These are phyloP conservation scores for Drosophila limbata DNA, from an alignment of 2,888 invertebrate genomes.

Conservation along the genomic window DNA sequence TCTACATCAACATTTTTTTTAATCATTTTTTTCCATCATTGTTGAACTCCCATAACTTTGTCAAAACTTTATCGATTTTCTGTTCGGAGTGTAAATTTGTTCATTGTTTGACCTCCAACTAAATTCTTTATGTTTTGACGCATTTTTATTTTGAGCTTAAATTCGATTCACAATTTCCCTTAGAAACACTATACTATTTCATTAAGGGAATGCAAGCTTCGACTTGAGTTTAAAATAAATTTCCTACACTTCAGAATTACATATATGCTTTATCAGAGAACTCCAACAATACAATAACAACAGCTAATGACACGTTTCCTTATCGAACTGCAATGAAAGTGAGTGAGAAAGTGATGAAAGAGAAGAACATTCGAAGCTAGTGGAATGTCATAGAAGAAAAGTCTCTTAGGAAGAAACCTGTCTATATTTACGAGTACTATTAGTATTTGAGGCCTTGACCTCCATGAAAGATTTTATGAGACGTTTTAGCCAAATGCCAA, in stretches of 20 bases:
- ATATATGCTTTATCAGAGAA: slow-evolving; percentile 33
- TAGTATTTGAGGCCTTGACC: slow-evolving; percentile 47
- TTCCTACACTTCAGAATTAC: not conserved
- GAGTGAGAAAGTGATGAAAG: slow-evolving; percentile 17
- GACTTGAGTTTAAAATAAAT: not conserved
- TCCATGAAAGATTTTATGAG: slow-evolving; percentile 26
- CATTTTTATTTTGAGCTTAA: too few relatives aligned
- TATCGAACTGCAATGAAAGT: slow-evolving; percentile 43
- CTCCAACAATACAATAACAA: slow-evolving; percentile 22
- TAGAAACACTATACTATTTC: too few relatives aligned
- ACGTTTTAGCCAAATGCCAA: slow-evolving; percentile 34
- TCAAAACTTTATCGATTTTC: too few relatives aligned
- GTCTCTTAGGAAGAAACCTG: slow-evolving; percentile 7
- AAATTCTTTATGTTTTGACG: too few relatives aligned
- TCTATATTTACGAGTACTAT: slow-evolving; percentile 1
- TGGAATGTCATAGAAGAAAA: slow-evolving; percentile 11
- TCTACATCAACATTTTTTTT: too few relatives aligned
- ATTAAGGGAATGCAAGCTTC: not conserved
- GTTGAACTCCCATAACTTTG: too few relatives aligned
- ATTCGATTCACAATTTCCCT: too few relatives aligned
- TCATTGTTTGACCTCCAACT: too few relatives aligned
- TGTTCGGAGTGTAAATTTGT: too few relatives aligned
- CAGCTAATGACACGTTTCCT: slow-evolving; percentile 40
- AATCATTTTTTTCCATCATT: too few relatives aligned
- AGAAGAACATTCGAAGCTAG: not conserved